Evolutionary conservation across 2,797 vertebrate species (phyloP), one percentile per base, ranked within the genome.

Genomic region (Rhinophrynus dorsalis): DNA sequence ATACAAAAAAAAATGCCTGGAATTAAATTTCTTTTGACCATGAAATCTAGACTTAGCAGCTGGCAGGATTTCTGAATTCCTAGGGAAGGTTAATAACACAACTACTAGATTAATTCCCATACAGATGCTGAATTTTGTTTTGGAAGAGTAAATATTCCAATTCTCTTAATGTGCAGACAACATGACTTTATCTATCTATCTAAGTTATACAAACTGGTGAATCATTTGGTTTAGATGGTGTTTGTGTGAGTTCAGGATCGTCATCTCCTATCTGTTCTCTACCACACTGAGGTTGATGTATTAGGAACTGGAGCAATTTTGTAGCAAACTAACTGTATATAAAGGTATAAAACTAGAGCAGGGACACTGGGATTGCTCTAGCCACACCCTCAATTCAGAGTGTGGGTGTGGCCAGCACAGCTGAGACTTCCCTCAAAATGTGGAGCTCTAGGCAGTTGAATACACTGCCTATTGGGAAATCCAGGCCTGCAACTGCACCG

Each of bases 11-110:
- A 69, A 70, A 70, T 70, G 67, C 48, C 37, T 70, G 67, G 67
- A 70, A 63, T 70, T 70, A 70, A n/a, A 62, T 70, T 70, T 70
- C 67, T 70, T 70, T 70, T 62, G 58, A 70, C 67, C 67, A 70
- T 70, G 67, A 70, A 70, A 70, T 4, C 26, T 24, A 47, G 68
- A 50, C 68, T 72, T 72, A 71, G 52, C 47, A 64, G 57, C 60
- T 71, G 68, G 60, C 60, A 72, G 27, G 44, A 20, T 32, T 40
- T 65, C 30, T 58, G 56, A 72, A 72, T 72, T 72, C 68, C 58
- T 64, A 30, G 33, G 44, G 52, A 65, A 72, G 52, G 60, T 57
- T 57, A 58, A 48, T 72, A 72, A 71, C 52, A 32, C 60, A 71
- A 64, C 60, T 26, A 7, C 51, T 72, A 60, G 68, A 72, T 29